phyloP scores from a whole-genome alignment of 2,797 vertebrate species.

The Lepus townsendii region DNA sequence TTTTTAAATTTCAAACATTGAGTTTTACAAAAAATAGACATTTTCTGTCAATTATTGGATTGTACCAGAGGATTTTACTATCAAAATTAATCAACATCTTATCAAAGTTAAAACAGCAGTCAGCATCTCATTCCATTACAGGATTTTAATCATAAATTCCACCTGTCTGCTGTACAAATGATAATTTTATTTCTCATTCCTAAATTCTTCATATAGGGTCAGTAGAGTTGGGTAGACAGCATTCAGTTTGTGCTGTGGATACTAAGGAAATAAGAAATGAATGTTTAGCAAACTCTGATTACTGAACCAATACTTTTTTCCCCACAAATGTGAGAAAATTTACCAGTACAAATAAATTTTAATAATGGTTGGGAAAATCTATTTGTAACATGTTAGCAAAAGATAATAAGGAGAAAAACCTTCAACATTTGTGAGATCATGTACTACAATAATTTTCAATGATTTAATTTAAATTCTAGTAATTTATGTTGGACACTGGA shows the following conservation, averaged over 20 bases:
- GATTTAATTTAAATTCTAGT: constrained; percentile 19
- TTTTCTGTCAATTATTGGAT: background rate
- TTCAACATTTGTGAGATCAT: background rate
- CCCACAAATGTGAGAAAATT: too few species aligned
- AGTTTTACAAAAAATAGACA: background rate
- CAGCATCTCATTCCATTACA: background rate
- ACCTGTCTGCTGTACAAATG: background rate
- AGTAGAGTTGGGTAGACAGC: fast-evolving
- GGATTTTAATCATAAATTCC: background rate
- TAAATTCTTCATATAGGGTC: background rate
- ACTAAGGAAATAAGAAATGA: background rate
- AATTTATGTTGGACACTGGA: constrained; percentile 15
- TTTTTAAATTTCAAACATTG: background rate
- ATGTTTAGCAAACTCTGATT: background rate
- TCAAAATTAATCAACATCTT: background rate
- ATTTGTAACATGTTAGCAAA: background rate
- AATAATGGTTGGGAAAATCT: background rate
- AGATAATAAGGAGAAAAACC: constrained; percentile 37
- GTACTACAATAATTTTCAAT: background rate
- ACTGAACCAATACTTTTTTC: too few species aligned
- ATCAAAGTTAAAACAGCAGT: background rate
- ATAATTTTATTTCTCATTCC: background rate
- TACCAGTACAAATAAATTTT: background rate
- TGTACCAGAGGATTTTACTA: background rate
- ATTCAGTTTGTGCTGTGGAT: background rate